Evolutionary conservation across 1,140 invertebrate species (phyloP).

Genomic region (Holotrichia oblita): DNA sequence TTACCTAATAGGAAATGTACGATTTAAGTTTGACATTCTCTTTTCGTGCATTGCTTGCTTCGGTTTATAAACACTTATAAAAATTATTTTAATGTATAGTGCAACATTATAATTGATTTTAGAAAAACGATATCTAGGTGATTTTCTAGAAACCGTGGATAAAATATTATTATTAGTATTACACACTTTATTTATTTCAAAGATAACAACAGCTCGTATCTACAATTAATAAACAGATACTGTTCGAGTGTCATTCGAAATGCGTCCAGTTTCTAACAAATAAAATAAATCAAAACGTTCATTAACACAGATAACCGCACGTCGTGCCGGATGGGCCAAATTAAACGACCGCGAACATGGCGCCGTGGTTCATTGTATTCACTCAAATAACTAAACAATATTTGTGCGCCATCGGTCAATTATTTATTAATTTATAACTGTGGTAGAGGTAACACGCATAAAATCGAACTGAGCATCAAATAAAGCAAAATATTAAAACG

Average conservation of each 20-base stretch:
- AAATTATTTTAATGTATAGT: too few relatives aligned
- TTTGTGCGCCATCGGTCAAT: neutral
- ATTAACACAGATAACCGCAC: slow-evolving; percentile 4
- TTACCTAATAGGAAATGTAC: too few relatives aligned
- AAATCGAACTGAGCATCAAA: neutral
- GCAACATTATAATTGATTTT: too few relatives aligned
- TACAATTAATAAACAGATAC: neutral
- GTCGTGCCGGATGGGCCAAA: neutral
- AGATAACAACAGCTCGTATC: neutral
- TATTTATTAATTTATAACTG: slow-evolving; percentile 5
- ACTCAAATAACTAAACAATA: neutral
- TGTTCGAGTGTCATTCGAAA: neutral
- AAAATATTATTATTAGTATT: too few relatives aligned
- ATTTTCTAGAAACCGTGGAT: too few relatives aligned
- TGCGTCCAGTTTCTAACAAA: neutral
- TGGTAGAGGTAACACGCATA: neutral
- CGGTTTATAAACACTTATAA: too few relatives aligned
- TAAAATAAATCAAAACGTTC: slow-evolving; percentile 1
- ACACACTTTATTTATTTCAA: neutral
- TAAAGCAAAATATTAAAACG: too few relatives aligned
- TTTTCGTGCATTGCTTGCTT: too few relatives aligned
- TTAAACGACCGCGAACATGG: neutral
- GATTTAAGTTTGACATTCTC: too few relatives aligned
- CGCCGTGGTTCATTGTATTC: neutral
- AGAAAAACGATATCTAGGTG: too few relatives aligned